Conservation (phyloP, 2,797 vertebrate species). For the Sebastes taczanowskii region DNA sequence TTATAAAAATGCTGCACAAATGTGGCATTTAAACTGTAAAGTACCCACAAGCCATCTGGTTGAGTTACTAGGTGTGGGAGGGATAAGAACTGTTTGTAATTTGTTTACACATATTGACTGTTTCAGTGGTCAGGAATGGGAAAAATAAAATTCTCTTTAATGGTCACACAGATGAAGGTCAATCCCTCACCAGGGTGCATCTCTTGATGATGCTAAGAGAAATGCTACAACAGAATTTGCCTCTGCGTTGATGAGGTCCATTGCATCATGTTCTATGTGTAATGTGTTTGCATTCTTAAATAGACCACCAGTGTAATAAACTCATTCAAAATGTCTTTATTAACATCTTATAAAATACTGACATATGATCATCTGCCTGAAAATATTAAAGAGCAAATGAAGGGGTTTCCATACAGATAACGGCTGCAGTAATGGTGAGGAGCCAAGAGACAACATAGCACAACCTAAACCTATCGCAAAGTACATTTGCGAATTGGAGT, state of each 20-base stretch:
- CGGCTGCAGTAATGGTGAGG: neutral
- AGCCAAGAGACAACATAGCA: neutral
- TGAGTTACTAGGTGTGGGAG: neutral
- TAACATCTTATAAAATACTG: too few relatives aligned
- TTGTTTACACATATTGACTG: constrained; percentile 1
- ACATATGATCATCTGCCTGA: neutral
- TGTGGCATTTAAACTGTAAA: neutral
- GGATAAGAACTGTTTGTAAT: neutral
- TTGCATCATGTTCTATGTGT: neutral
- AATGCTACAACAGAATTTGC: neutral
- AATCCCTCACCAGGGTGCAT: neutral
- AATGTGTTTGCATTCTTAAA: neutral
- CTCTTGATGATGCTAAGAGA: neutral
- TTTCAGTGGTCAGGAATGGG: constrained; percentile 1
- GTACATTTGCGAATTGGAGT: neutral
- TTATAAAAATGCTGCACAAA: neutral
- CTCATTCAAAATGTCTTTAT: too few relatives aligned
- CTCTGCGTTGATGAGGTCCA: neutral
- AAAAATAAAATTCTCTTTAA: constrained; percentile 10
- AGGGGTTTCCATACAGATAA: neutral
- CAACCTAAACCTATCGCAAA: neutral
- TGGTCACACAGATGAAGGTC: constrained; percentile 19
- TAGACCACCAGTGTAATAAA: neutral
- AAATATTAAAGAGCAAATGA: neutral
- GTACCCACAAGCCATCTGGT: neutral